phyloP scores from a whole-genome alignment of 2,113 vertebrate species.

The Mungos mungo region DNA sequence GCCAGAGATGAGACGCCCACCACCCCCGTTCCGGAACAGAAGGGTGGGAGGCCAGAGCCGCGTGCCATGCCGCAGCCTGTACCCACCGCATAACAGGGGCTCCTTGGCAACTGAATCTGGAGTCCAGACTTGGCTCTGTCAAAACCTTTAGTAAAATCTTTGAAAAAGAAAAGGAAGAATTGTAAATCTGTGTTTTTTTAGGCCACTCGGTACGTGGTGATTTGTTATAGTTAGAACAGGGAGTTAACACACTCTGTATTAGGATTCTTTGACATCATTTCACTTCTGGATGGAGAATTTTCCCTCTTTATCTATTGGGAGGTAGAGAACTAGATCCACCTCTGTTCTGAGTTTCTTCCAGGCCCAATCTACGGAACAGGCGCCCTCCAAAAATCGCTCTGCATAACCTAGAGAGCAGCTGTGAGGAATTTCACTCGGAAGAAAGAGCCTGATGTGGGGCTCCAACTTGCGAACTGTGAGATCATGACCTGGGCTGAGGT shows the following conservation, averaged over 20 bases:
- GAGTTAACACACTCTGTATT: rapidly evolving
- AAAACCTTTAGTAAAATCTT: neutral
- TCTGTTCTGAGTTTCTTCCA: neutral
- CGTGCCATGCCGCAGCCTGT: neutral
- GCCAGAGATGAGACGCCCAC: neutral
- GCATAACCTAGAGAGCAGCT: neutral
- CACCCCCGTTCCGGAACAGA: neutral
- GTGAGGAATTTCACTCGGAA: no score
- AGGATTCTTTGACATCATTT: neutral
- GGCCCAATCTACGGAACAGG: neutral
- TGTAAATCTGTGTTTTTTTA: neutral
- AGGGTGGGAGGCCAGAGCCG: neutral
- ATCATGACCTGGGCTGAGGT: no score
- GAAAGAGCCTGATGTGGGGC: no score
- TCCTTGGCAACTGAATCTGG: neutral
- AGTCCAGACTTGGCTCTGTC: neutral
- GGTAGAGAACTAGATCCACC: neutral
- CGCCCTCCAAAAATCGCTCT: neutral
- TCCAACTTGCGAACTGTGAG: no score
- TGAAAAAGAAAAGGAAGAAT: neutral
- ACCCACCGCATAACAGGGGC: neutral
- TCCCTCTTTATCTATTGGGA: neutral
- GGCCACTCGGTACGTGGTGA: no score
- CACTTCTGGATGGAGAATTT: neutral
- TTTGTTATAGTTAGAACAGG: neutral